phyloP scores from a whole-genome alignment of 2,888 invertebrate genomes.

The Alcis repandata region DNA sequence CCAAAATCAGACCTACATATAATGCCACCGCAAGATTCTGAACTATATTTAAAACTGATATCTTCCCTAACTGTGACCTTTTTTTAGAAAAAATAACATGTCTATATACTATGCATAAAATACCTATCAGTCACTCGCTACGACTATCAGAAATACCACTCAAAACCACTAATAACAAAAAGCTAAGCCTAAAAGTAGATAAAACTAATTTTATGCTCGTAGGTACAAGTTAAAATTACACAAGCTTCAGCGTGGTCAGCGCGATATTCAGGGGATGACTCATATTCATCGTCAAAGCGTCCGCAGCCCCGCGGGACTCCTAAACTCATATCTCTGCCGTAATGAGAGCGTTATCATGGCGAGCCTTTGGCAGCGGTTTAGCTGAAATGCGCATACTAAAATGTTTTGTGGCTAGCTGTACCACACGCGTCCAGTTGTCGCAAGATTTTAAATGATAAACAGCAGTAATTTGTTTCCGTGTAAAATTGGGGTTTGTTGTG shows the following conservation, averaged over 20 bases:
- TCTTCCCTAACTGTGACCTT: no score
- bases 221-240: background rate
- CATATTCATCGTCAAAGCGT: background rate
- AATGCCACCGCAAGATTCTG: no score
- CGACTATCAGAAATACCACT: no score
- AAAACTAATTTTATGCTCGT: no score
- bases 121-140: no score
- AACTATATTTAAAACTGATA: no score
- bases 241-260: background rate
- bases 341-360: background rate
- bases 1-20: no score
- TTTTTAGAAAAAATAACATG: no score
- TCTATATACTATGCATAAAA: no score
- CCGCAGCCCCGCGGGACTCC: background rate
- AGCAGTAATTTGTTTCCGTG: background rate
- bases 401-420: background rate
- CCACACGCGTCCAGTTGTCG: background rate
- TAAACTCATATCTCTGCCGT: slow-evolving; percentile 5
- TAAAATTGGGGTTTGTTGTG: background rate
- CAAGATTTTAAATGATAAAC: background rate
- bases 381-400: background rate
- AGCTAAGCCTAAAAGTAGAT: no score
- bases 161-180: no score
- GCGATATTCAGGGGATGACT: background rate
- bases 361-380: background rate